Conservation (phyloP, 1,140 invertebrate species). For the Trachelipus rathkii region DNA sequence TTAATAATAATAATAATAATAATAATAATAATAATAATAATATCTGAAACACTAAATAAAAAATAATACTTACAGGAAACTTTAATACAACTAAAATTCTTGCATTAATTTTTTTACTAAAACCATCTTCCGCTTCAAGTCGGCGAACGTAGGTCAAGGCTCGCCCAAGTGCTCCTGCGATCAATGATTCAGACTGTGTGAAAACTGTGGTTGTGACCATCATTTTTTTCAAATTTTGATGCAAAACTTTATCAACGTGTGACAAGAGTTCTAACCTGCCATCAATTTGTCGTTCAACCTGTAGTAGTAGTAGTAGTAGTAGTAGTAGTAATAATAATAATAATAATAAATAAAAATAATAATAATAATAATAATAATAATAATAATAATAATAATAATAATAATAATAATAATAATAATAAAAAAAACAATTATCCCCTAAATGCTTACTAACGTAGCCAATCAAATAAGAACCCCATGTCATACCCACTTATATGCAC, state of each 20-base stretch:
- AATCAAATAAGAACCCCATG: no score
- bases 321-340: no score
- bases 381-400: no score
- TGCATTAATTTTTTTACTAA: constrained; percentile 2
- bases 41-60: neutral
- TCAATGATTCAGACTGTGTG: neutral
- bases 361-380: no score
- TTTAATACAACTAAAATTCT: constrained; percentile 6
- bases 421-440: no score
- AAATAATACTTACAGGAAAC: neutral
- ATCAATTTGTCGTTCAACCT: neutral
- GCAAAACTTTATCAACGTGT: neutral
- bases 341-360: no score
- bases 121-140: neutral
- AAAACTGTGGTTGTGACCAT: neutral
- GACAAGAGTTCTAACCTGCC: neutral
- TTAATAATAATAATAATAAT: no score
- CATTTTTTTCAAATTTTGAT: neutral
- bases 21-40: no score
- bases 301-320: neutral
- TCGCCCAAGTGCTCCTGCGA: neutral
- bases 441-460: no score
- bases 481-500: no score
- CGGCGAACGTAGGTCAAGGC: neutral
- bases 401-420: no score